Conservation (phyloP, 2,888 invertebrate species). For the Tupiocoris notatus region DNA sequence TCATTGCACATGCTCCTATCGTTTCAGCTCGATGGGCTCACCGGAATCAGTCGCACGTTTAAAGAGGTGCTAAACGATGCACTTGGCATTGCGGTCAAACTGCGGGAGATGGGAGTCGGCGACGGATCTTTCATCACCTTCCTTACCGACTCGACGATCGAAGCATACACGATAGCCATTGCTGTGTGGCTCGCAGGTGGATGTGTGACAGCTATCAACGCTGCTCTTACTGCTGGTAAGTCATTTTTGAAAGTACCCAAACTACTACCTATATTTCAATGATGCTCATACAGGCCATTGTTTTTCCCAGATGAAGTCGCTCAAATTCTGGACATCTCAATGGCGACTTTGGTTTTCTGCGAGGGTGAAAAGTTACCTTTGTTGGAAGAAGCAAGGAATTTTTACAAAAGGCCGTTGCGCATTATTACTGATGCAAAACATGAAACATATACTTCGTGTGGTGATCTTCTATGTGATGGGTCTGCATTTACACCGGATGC, state of each 20-base stretch:
- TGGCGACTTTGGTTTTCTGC: not conserved
- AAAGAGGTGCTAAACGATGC: not conserved
- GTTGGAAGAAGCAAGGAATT: not conserved
- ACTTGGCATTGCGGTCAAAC: not conserved
- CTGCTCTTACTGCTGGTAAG: not conserved
- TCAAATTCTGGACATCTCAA: not conserved
- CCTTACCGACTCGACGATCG: conserved; percentile 4
- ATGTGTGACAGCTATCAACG: not conserved
- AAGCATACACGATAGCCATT: not conserved
- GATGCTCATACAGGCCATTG: too few species aligned
- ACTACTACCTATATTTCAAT: not conserved
- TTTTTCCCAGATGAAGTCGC: not conserved
- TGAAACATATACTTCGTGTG: not conserved
- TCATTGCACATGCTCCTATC: not conserved
- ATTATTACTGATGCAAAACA: not conserved
- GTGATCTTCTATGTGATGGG: not conserved
- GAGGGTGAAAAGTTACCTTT: not conserved
- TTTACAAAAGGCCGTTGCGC: not conserved
- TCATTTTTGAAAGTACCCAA: not conserved
- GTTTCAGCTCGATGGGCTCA: conserved; percentile 7
- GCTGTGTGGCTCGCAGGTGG: conserved; percentile 22
- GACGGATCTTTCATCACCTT: conserved; percentile 5
- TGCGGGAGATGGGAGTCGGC: not conserved
- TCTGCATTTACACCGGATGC: not conserved
- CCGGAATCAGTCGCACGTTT: not conserved